Percentiles rank a stretch among this genome's conserved stretches.
These are phyloP conservation scores for Choristoneura rosaceana DNA, from an alignment of 2,888 invertebrate genomes.

Conservation along the genomic window DNA sequence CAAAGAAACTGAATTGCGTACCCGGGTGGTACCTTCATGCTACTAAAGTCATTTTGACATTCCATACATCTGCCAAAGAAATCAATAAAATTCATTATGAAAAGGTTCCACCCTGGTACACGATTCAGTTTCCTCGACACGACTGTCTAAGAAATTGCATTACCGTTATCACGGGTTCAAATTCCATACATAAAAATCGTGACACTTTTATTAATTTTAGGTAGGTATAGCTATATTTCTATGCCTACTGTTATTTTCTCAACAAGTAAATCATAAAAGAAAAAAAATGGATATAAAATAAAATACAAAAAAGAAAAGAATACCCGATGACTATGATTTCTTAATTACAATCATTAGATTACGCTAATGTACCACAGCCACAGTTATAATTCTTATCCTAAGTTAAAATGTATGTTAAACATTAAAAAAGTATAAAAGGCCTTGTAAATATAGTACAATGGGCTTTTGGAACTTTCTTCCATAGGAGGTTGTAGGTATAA, in stretches of 20 bases:
- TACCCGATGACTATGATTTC: conserved; percentile 69
- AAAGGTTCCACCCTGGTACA: too few species aligned
- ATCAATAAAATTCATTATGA: too few species aligned
- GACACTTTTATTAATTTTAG: background rate
- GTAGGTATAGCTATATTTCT: too few species aligned
- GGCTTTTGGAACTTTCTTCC: conserved; percentile 53
- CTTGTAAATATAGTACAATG: conserved; percentile 50
- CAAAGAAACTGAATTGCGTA: too few species aligned
- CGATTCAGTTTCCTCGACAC: too few species aligned
- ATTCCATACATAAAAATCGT: too few species aligned
- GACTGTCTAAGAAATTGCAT: too few species aligned
- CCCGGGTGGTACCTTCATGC: too few species aligned
- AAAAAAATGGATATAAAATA: background rate
- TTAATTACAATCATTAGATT: conserved; percentile 56
- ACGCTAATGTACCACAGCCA: conserved; percentile 74
- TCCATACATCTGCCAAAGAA: too few species aligned
- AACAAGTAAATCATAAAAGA: background rate
- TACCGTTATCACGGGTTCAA: too few species aligned
- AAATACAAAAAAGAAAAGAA: conserved; percentile 3
- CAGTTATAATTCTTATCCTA: conserved; percentile 66
- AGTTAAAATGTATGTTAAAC: conserved; percentile 43
- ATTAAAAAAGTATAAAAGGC: conserved; percentile 40
- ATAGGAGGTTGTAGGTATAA: conserved; percentile 45
- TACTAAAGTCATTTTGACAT: too few species aligned
- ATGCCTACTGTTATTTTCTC: background rate